A percentile compares a stretch with the other conserved stretches of the same genome.
These are phyloP conservation scores for Puma concolor DNA, from an alignment of 2,113 vertebrate species.

Conservation along the genomic window DNA sequence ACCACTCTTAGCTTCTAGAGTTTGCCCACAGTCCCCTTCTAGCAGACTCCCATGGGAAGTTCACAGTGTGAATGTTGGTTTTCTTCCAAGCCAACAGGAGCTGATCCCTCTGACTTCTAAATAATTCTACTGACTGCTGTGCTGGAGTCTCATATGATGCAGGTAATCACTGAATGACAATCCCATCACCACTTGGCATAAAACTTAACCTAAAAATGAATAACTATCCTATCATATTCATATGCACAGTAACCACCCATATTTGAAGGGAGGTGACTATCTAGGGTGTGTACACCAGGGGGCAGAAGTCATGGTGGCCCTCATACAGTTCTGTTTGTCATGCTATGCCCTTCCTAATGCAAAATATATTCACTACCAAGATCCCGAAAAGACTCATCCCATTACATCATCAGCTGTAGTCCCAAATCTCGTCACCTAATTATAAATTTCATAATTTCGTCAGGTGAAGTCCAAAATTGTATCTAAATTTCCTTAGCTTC, in stretches of 20 bases:
- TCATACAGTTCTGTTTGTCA: neutral
- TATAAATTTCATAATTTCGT: neutral
- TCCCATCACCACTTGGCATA: neutral
- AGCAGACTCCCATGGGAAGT: neutral
- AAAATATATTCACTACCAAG: neutral
- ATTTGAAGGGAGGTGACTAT: neutral
- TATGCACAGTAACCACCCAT: neutral
- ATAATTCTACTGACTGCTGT: neutral
- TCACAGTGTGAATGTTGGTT: neutral
- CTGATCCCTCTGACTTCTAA: neutral
- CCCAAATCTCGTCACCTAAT: neutral
- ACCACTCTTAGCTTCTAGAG: neutral
- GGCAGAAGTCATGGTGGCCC: neutral
- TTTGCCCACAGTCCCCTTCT: neutral
- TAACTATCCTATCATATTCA: neutral
- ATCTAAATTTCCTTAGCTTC: neutral
- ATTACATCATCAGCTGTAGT: neutral
- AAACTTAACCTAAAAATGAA: neutral
- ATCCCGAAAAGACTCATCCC: neutral
- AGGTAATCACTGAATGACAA: neutral
- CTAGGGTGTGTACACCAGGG: neutral
- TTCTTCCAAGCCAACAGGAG: neutral
- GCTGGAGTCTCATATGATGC: neutral
- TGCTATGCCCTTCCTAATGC: neutral
- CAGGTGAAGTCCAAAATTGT: neutral